Evolutionary conservation across 2,888 invertebrate species (phyloP).

Genomic region (Xanthia togata): DNA sequence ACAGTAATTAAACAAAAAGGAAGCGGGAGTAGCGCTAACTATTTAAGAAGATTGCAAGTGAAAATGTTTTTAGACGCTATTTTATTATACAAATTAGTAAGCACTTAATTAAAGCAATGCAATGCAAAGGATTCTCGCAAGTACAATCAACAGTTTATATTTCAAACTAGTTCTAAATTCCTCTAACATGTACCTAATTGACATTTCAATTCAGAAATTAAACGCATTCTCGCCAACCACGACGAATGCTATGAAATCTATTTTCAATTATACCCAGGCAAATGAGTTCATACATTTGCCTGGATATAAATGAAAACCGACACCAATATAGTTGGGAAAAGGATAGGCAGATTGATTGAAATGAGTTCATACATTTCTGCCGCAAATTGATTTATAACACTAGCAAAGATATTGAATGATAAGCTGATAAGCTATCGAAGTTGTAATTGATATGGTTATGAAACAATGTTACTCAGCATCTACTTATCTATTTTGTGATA

Average conservation of each 20-base stretch:
- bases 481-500: slow-evolving; percentile 63
- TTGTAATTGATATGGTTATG: slow-evolving; percentile 72
- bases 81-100: slow-evolving; percentile 5
- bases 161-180: slow-evolving; percentile 14
- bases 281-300: slow-evolving; percentile 28
- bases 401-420: slow-evolving; percentile 59
- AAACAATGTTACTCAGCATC: slow-evolving; percentile 67
- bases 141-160: slow-evolving; percentile 3
- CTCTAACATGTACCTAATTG: neutral
- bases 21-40: neutral
- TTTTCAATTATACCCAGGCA: slow-evolving; percentile 2
- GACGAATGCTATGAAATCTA: slow-evolving; percentile 14
- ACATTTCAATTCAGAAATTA: slow-evolving; percentile 10
- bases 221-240: slow-evolving; percentile 8
- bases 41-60: neutral
- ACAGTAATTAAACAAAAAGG: neutral
- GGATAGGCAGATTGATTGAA: too few relatives aligned
- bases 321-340: too few relatives aligned
- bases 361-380: slow-evolving; percentile 23
- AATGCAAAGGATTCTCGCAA: slow-evolving; percentile 1
- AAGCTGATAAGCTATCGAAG: slow-evolving; percentile 61
- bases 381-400: slow-evolving; percentile 56
- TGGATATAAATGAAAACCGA: too few relatives aligned
- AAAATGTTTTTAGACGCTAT: slow-evolving; percentile 13
- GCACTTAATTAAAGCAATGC: neutral